Base-by-base conservation (phyloP, 2,888 invertebrate species). In the Oligia fasciuncula region DNA sequence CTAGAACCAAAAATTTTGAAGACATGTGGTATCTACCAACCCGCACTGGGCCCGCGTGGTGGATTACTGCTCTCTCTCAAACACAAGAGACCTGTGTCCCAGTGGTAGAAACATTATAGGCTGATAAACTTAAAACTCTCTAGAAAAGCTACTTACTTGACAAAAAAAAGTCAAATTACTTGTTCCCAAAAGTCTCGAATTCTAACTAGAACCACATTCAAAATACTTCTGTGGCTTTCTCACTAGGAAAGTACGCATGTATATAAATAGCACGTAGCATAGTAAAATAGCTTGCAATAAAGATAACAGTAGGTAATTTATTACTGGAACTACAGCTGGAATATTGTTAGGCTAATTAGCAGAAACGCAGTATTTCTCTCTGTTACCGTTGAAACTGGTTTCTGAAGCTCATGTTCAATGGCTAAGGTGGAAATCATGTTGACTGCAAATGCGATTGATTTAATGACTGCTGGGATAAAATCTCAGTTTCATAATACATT, bases 291-390 rank as follows among this genome's bases (percentile, higher is more conserved):
- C 66, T 67, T 81, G 23, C 35, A 17, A 11, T 49, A 77, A 60
- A 54, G 76, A 46, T 57, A 70, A 63, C 40, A 73, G 72, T 46
- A 43, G 43, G 43, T 66, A 17, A 74, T 72, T 81, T 77, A 77
- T 85, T 79, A 40, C 74, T 60, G 23, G 43, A 43, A 43, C 43
- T 9, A 43, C 43, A 43, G 43, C 43, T 43, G 43, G n/a, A 23
- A 62, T 43, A 57, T 75, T 69, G 86, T 76, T 14, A 76, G 13
- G 76, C 43, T 80, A 84, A 86, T 86, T 76, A 72, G 73, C 46
- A 72, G 60, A 29, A 23, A 67, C 43, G 63, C 29, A n/a, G 14
- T 65, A 68, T 67, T 66, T 69, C 62, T 76, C 62, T 35, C 1
- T 0, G 35, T 49, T 11, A 14, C 35, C 40, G 74, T 62, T 76